These are phyloP conservation scores for Heterochromis multidens DNA, from an alignment of 2,113 vertebrate genomes.

Conservation along the genomic window DNA sequence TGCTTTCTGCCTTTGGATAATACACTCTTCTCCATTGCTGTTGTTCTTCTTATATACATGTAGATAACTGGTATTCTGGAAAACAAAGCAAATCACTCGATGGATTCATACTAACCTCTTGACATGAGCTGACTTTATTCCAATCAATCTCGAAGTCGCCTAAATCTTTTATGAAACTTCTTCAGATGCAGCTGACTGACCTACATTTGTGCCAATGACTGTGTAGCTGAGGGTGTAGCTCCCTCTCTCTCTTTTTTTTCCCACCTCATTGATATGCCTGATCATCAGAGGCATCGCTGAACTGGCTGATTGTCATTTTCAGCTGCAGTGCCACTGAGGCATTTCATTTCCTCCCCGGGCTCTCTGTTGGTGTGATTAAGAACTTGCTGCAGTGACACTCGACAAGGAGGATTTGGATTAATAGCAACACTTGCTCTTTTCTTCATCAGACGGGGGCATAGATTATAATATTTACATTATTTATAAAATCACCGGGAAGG, in stretches of 20 bases:
- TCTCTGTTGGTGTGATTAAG: constrained; percentile 64
- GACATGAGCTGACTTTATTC: constrained; percentile 21
- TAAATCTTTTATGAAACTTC: constrained; percentile 9
- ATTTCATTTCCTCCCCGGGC: constrained; percentile 52
- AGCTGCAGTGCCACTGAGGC: constrained; percentile 64
- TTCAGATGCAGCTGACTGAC: constrained; percentile 44
- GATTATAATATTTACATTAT: constrained; percentile 60
- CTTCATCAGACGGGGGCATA: neutral
- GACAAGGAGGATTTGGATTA: constrained; percentile 59
- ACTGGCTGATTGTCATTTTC: constrained; percentile 70
- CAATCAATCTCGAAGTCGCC: constrained; percentile 14
- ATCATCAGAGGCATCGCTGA: constrained; percentile 67
- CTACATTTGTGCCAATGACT: constrained; percentile 42
- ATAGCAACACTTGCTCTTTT: constrained; percentile 38
- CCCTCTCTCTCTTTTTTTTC: neutral
- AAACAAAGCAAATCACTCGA: neutral
- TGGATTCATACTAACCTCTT: constrained; percentile 8
- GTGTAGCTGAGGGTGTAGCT: neutral
- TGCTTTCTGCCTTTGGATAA: neutral
- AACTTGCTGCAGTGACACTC: constrained; percentile 56
- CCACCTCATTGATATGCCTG: constrained; percentile 69
- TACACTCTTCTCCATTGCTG: neutral
- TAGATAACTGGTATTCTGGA: neutral
- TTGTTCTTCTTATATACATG: neutral
- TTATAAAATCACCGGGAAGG: constrained; percentile 53